These are phyloP conservation scores for Pseudomyrmex cubaensis DNA, from an alignment of 1,140 invertebrate species.

Conservation along the genomic window DNA sequence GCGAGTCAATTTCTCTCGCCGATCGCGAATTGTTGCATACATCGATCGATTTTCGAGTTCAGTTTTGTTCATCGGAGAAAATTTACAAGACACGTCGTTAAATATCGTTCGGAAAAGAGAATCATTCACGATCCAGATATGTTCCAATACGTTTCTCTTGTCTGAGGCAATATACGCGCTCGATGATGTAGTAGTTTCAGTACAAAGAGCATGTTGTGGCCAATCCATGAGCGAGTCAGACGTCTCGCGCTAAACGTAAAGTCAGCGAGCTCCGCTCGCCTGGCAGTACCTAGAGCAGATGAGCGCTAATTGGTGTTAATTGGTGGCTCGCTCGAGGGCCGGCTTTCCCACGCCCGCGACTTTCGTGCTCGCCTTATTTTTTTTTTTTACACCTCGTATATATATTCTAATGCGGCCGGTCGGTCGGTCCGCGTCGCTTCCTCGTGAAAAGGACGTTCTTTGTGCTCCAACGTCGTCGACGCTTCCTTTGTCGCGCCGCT, in stretches of 20 bases:
- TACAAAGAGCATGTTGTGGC: constrained; percentile 69
- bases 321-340: constrained; percentile 74
- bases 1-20: constrained; percentile 34
- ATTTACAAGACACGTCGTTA: not conserved
- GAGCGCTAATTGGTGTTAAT: constrained; percentile 78
- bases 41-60: not conserved
- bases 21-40: constrained; percentile 47
- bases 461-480: constrained; percentile 52
- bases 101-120: not conserved
- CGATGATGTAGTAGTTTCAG: constrained; percentile 11
- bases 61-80: not conserved
- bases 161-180: constrained; percentile 23
- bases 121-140: not conserved
- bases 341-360: constrained; percentile 76
- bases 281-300: constrained; percentile 77
- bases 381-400: constrained; percentile 70
- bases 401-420: constrained; percentile 50
- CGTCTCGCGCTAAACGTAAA: constrained; percentile 74
- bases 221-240: constrained; percentile 54
- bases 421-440: constrained; percentile 36
- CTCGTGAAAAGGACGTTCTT: constrained; percentile 60
- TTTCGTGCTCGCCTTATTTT: constrained; percentile 71
- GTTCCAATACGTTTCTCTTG: not conserved
- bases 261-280: constrained; percentile 59
- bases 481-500: constrained; percentile 59